Evolutionary conservation across 2,113 vertebrate genomes (phyloP), one percentile per base, ranked within the genome.

Genomic region (Xenus cinereus): DNA sequence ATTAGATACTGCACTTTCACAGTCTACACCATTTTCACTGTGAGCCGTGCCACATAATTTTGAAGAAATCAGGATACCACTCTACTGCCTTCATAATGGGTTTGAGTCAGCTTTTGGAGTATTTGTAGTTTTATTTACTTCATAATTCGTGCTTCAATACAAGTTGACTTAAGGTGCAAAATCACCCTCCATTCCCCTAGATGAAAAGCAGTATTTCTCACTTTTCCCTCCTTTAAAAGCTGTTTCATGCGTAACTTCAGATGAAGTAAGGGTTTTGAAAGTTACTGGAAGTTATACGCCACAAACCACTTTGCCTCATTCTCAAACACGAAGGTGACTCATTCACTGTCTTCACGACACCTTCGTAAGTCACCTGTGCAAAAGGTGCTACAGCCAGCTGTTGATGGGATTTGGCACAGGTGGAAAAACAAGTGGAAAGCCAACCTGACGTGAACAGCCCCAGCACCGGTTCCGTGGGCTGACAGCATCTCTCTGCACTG

Each of bases 11-110:
- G 12, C 11, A 50, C 19, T 37, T 77, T 2, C 3, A 22, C 33
- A 6, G 22, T 45, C 41, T 50, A 21, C 3, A 28, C 6, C 21
- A 39, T 54, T 62, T 75, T 76, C 50, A 76, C 48, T 74, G 78
- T 22, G 56, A 72, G 33, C 37, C 50, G 17, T 24, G 67, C 4
- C 11, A 57, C 0, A 0, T 2, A 45, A 48, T 11, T 16, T 9
- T 27, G 21, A 82, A 84, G 62, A 86, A 28, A 35, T 16, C 5
- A 15, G n/a, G 32, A 33, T 28, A 56, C 15, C 12, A 33, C 20
- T 16, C 23, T 7, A 67, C 12, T 18, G 27, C 56, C n/a, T n/a
- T n/a, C n/a, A n/a, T n/a, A 67, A 75, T 1, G 7, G 6, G 17
- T n/a, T 9, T 73, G 10, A 84, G 18, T 22, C 68, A 85, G 35